A percentile compares a stretch with the other conserved stretches of the same genome.
These are phyloP conservation scores for Triplophysa yarkandensis DNA, from an alignment of 2,797 vertebrate genomes.

Conservation along the genomic window DNA sequence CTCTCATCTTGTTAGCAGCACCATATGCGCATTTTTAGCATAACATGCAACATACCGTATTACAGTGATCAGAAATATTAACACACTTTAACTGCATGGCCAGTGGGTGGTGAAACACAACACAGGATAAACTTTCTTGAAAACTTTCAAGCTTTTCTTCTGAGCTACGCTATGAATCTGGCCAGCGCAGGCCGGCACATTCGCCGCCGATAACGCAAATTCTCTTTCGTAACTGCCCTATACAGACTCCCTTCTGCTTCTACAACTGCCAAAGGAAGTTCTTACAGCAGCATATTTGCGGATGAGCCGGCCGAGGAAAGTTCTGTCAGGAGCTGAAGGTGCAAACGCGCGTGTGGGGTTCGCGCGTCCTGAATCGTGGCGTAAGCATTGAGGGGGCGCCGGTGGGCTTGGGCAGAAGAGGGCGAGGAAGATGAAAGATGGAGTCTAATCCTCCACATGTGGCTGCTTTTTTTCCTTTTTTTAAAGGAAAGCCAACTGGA, in stretches of 20 bases:
- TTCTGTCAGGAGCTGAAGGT: constrained; percentile 46
- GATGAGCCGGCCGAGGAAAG: constrained; percentile 49
- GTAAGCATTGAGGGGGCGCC: constrained; percentile 56
- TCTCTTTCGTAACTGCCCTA: constrained; percentile 36
- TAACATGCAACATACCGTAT: constrained; percentile 18
- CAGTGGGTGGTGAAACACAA: constrained; percentile 27
- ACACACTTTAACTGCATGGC: constrained; percentile 20
- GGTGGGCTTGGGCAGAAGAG: constrained; percentile 71
- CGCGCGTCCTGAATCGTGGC: constrained; percentile 54
- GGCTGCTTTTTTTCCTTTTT: constrained; percentile 60
- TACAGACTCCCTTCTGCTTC: constrained; percentile 32
- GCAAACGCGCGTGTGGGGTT: constrained; percentile 27
- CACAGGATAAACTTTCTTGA: constrained; percentile 38
- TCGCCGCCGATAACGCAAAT: constrained; percentile 36
- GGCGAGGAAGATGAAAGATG: constrained; percentile 80
- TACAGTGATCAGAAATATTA: neutral
- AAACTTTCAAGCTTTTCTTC: constrained; percentile 34
- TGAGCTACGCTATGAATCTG: constrained; percentile 32
- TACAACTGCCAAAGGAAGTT: constrained; percentile 31
- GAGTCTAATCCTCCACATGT: constrained; percentile 85
- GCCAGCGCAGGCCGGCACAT: constrained; percentile 17
- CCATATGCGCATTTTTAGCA: constrained; percentile 69
- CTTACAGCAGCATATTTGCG: constrained; percentile 16
- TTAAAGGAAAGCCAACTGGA: constrained; percentile 82
- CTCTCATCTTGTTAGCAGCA: constrained; percentile 62